Conservation (phyloP, 2,113 vertebrate genomes). For the Brienomyrus brachyistius region DNA sequence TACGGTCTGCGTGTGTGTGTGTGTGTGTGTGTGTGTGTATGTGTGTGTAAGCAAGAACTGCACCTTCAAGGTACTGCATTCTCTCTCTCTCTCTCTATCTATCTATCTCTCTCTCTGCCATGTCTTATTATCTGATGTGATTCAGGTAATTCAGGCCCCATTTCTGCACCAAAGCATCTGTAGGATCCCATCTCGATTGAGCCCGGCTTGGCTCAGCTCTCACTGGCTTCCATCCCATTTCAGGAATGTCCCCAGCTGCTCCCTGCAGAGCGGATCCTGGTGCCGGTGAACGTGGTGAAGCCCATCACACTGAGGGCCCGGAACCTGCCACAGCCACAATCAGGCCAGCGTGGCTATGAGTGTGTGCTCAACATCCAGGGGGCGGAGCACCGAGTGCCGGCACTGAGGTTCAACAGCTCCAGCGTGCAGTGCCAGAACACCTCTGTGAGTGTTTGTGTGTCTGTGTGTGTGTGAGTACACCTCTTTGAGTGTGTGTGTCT, state of each 20-base stretch:
- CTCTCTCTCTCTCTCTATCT: not conserved
- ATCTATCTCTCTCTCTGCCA: not conserved
- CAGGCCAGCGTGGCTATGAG: slow-evolving; percentile 91
- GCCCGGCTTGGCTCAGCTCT: slow-evolving; percentile 17
- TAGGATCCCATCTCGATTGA: not conserved
- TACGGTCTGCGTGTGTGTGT: not conserved
- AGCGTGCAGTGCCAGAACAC: slow-evolving; percentile 98
- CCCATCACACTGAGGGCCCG: slow-evolving; percentile 91
- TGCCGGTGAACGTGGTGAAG: slow-evolving; percentile 90
- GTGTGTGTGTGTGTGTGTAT: not conserved
- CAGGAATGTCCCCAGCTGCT: slow-evolving; percentile 94
- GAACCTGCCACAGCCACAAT: slow-evolving; percentile 94
- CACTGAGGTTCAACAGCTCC: slow-evolving; percentile 94
- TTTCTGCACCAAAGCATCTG: not conserved
- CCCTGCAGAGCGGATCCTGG: slow-evolving; percentile 82
- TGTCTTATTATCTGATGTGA: not conserved
- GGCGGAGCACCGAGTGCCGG: slow-evolving; percentile 81
- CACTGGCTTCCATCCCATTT: slow-evolving; percentile 3
- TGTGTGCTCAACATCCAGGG: slow-evolving; percentile 89
- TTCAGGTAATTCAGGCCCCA: not conserved
- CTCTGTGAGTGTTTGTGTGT: slow-evolving; percentile 69
- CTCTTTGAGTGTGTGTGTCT: no score
- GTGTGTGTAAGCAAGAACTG: not conserved
- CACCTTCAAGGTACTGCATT: not conserved
- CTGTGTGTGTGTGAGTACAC: slow-evolving; percentile 15